Conservation (phyloP, 2,888 invertebrate genomes). For the Platycheirus rosarum region DNA sequence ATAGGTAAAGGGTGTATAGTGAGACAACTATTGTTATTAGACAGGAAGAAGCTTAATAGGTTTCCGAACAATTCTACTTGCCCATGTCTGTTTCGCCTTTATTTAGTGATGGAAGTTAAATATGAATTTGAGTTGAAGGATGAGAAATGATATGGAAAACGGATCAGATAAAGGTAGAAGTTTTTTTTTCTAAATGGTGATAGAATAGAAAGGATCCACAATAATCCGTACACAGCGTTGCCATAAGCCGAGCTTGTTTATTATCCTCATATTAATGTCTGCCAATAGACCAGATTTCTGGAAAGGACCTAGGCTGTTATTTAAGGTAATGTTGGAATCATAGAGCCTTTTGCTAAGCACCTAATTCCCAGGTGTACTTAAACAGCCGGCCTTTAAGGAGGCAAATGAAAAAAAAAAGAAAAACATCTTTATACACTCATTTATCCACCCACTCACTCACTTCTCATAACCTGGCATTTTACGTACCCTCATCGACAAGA, state of each 20-base stretch:
- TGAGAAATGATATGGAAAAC: slow-evolving; percentile 7
- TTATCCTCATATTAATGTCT: slow-evolving; percentile 64
- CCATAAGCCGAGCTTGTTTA: slow-evolving; percentile 60
- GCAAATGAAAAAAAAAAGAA: slow-evolving; percentile 28
- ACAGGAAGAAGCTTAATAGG: slow-evolving; percentile 56
- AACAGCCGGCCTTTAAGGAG: slow-evolving; percentile 11
- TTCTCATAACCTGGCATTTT: neutral
- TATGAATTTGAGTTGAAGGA: slow-evolving; percentile 50
- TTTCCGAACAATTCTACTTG: slow-evolving; percentile 49
- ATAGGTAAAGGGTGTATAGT: slow-evolving; percentile 16
- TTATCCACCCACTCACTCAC: neutral
- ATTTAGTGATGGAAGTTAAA: slow-evolving; percentile 4
- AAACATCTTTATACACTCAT: slow-evolving; percentile 12
- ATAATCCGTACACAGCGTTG: slow-evolving; percentile 59
- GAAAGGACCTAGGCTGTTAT: slow-evolving; percentile 48
- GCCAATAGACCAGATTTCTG: slow-evolving; percentile 41
- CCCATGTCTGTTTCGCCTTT: neutral
- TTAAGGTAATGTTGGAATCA: slow-evolving; percentile 64
- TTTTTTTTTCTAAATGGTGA: slow-evolving; percentile 11
- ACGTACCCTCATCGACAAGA: slow-evolving; percentile 25
- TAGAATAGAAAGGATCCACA: slow-evolving; percentile 41
- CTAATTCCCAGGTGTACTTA: slow-evolving; percentile 65
- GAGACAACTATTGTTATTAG: slow-evolving; percentile 49
- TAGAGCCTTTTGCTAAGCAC: slow-evolving; percentile 45
- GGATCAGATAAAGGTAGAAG: slow-evolving; percentile 20